These are phyloP conservation scores for Trachymyrmex septentrionalis DNA, from an alignment of 1,140 invertebrate genomes.

Conservation along the genomic window DNA sequence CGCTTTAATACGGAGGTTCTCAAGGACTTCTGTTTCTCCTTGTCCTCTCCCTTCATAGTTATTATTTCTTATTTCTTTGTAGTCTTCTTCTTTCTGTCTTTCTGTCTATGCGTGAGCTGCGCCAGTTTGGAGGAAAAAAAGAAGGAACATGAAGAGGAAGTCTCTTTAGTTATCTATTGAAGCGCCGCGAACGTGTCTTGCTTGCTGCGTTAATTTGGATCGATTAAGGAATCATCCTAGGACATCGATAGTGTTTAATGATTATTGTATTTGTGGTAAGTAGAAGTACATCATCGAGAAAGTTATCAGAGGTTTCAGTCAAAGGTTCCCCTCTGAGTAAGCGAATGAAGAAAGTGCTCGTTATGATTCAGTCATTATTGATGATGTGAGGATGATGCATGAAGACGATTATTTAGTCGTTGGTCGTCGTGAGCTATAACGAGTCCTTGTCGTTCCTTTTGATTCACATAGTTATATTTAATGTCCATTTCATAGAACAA, in stretches of 20 bases:
- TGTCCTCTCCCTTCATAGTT: neutral
- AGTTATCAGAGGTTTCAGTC: constrained; percentile 53
- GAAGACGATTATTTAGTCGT: constrained; percentile 47
- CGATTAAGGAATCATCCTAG: constrained; percentile 33
- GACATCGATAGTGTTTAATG: constrained; percentile 50
- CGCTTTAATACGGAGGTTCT: constrained; percentile 70
- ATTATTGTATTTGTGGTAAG: constrained; percentile 34
- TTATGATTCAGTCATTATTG: constrained; percentile 56
- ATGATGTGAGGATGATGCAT: constrained; percentile 13
- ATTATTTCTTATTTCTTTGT: constrained; percentile 40
- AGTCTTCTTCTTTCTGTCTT: constrained; percentile 44
- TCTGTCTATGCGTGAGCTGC: constrained; percentile 29
- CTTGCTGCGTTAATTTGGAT: constrained; percentile 49
- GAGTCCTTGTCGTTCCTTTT: constrained; percentile 33
- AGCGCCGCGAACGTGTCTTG: constrained; percentile 40
- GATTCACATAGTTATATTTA: constrained; percentile 7
- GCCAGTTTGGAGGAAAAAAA: constrained; percentile 42
- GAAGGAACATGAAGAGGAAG: constrained; percentile 46
- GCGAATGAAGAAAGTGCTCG: constrained; percentile 21
- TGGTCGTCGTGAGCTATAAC: constrained; percentile 36
- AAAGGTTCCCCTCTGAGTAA: constrained; percentile 37
- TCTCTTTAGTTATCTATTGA: constrained; percentile 37
- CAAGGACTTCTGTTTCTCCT: constrained; percentile 25
- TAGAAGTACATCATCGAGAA: constrained; percentile 31
- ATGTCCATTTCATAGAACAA: constrained; percentile 12